phyloP scores from a whole-genome alignment of 2,113 vertebrate species.

The Pycnonotus jocosus region DNA sequence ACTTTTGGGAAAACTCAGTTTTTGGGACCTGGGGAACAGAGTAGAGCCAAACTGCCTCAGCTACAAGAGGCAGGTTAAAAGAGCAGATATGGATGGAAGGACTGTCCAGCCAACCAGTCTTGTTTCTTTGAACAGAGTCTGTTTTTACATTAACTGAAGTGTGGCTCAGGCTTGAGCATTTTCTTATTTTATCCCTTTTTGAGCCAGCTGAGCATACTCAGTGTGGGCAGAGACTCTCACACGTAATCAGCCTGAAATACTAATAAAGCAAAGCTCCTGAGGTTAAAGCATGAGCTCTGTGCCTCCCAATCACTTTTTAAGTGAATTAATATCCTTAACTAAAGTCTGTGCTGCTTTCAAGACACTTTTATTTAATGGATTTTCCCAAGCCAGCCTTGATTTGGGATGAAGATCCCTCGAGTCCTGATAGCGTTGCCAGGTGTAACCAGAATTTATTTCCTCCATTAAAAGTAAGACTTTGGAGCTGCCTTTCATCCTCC shows the following conservation, averaged over 20 bases:
- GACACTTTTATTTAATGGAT: neutral
- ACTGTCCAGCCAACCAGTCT: neutral
- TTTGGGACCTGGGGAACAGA: neutral
- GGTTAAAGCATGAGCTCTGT: neutral
- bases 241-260: neutral
- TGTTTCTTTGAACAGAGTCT: neutral
- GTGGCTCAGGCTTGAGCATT: neutral
- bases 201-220: neutral
- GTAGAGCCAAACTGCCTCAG: neutral
- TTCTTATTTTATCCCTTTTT: neutral
- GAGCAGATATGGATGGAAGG: neutral
- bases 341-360: constrained; percentile 3
- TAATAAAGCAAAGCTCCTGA: neutral
- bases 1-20: neutral
- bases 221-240: fast-evolving
- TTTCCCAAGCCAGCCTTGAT: neutral
- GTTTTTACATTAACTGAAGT: neutral
- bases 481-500: constrained; percentile 48
- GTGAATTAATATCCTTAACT: neutral
- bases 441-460: constrained; percentile 58
- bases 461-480: neutral
- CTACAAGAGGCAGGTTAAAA: neutral
- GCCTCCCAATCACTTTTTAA: neutral
- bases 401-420: neutral
- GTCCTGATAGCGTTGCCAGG: constrained; percentile 25